Base-by-base conservation (phyloP, 2,113 vertebrate species). In the Bolborhynchus lineola region DNA sequence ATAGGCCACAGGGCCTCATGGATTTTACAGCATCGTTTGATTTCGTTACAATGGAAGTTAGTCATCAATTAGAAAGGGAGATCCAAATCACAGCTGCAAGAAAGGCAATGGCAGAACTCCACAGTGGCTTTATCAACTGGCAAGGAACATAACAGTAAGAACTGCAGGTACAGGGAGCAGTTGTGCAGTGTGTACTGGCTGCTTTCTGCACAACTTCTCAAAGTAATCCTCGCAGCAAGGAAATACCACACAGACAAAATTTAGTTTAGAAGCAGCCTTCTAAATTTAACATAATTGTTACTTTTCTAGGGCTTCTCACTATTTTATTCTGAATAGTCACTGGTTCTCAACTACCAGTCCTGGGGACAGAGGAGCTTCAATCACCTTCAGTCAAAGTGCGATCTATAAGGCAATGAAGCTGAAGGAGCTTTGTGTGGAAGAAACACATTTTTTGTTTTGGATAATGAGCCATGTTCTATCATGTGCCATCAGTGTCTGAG, bases 1-100 rank as follows among this genome's bases (percentile, higher is more conserved):
- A 37, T 44, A 44, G 15, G 59, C 29, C 33, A 46, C 44, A 35
- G 24, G 37, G 50, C 50, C 62, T 87, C 46, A 19, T 4, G 50
- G 93, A 95, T 95, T 94, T 97, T 95, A 90, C 41, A 82, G 86
- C 92, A 93, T 29, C 93, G 96, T 97, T 96, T 95, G 93, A 94
- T 92, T 90, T 96, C 92, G 88, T 96, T 78, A 88, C 94, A 92
- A 76, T 89, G 67, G 92, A 94, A 93, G 91, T 95, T 94, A 89
- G 93, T 96, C 79, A 95, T 95, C 97, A 95, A 29, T 91, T 87
- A 95, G 91, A 96, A 96, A 94, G 70, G 31, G 35, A 44, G 64
- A 26, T 55, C 90, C 87, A 92, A 80, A 96, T 97, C 93, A 90
- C 77, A 94, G 90, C 92, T 82, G 35, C 90, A 53, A 80, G 55